phyloP scores from a whole-genome alignment of 2,888 invertebrate genomes.

The Chalcis sispes region DNA sequence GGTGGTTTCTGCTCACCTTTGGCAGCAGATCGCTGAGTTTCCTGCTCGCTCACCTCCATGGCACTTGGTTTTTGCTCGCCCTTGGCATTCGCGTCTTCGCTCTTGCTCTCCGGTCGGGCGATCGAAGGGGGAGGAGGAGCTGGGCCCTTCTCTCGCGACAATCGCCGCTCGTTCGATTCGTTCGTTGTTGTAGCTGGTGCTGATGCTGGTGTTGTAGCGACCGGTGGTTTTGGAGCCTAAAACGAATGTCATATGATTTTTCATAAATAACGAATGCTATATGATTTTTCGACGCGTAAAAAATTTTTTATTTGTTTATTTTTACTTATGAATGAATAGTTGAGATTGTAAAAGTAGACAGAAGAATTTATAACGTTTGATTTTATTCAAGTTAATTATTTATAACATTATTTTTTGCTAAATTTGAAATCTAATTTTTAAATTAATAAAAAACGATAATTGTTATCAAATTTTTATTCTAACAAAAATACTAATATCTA shows the following conservation, averaged over 20 bases:
- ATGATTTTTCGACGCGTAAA: too few species aligned
- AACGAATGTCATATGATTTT: conserved; percentile 39
- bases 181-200: conserved; percentile 40
- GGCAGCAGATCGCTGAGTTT: not conserved
- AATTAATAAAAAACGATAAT: too few species aligned
- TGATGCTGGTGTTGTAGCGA: conserved; percentile 35
- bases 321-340: too few species aligned
- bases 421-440: too few species aligned
- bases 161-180: conserved; percentile 78
- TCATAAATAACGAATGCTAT: not conserved
- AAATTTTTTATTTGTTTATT: too few species aligned
- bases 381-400: too few species aligned
- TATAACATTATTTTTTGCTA: not conserved
- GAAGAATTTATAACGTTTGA: too few species aligned
- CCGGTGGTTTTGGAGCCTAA: conserved; percentile 83
- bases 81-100: conserved; percentile 65
- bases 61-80: conserved; percentile 60
- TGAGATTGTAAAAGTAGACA: too few species aligned
- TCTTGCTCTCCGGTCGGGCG: conserved; percentile 66
- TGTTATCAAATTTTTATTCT: too few species aligned
- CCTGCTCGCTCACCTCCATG: conserved; percentile 60
- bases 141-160: conserved; percentile 86
- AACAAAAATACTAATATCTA: too few species aligned
- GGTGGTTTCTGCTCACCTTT: not conserved
- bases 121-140: conserved; percentile 83